Percentiles rank a stretch among this genome's conserved stretches.
Evolutionary conservation across 2,113 vertebrate genomes (phyloP).

Genomic region (Anguilla japonica): DNA sequence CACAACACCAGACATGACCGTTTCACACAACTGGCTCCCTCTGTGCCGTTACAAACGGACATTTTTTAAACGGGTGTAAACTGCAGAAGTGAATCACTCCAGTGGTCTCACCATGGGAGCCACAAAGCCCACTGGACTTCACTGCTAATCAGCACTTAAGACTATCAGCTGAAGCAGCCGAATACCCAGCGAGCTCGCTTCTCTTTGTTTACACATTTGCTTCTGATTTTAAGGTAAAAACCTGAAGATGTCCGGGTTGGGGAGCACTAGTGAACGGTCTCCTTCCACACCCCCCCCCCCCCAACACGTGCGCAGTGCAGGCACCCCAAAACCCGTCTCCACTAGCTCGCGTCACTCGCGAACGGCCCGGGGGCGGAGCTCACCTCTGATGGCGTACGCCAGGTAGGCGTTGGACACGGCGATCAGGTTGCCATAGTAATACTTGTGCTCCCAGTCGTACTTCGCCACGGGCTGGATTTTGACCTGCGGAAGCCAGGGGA

Average conservation of each 20-base stretch:
- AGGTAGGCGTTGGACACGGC: constrained; percentile 94
- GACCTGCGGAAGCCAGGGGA: constrained; percentile 71
- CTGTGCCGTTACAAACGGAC: neutral
- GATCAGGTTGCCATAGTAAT: constrained; percentile 94
- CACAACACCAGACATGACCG: neutral
- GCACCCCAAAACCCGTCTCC: neutral
- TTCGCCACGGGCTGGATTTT: constrained; percentile 98
- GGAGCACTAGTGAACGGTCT: no score
- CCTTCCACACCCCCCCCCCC: no score
- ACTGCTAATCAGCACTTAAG: no score
- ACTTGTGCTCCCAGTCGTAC: constrained; percentile 99
- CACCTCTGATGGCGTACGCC: constrained; percentile 95
- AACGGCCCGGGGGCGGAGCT: constrained; percentile 40
- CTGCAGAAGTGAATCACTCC: neutral
- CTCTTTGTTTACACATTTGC: no score
- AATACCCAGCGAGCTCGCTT: no score
- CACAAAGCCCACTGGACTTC: neutral
- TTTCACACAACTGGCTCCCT: neutral
- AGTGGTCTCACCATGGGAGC: neutral
- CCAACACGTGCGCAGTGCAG: no score
- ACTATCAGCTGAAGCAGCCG: no score
- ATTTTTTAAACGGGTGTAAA: neutral
- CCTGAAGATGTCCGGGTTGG: no score
- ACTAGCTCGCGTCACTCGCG: neutral
- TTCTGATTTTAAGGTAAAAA: no score